A percentile compares a stretch with the other conserved stretches of the same genome.
Evolutionary conservation across 2,888 invertebrate genomes (phyloP).

Genomic region (Nomada ferruginata): DNA sequence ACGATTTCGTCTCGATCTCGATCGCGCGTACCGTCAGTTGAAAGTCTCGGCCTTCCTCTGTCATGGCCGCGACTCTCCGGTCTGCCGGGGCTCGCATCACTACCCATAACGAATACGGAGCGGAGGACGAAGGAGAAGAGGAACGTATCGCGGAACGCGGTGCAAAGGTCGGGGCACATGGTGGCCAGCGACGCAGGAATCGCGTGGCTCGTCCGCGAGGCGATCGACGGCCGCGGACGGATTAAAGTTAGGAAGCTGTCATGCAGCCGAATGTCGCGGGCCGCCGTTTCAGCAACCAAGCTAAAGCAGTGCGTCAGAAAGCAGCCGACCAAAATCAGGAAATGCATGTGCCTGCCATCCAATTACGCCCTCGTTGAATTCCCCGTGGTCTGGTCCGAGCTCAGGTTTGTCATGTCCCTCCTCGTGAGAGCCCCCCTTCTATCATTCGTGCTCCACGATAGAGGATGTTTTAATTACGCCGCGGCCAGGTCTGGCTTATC

Average conservation of each 20-base stretch:
- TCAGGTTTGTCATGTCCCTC: slow-evolving; percentile 80
- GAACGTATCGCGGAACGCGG: slow-evolving; percentile 37
- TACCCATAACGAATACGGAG: slow-evolving; percentile 57
- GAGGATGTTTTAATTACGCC: slow-evolving; percentile 35
- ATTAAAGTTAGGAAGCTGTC: slow-evolving; percentile 69
- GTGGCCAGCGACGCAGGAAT: slow-evolving; percentile 48
- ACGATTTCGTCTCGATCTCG: slow-evolving; percentile 13
- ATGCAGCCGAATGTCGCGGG: slow-evolving; percentile 69
- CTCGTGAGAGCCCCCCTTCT: not conserved
- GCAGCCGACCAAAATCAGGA: slow-evolving; percentile 78
- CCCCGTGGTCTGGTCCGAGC: slow-evolving; percentile 89
- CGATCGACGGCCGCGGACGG: slow-evolving; percentile 64
- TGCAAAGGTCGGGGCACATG: slow-evolving; percentile 50
- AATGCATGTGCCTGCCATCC: slow-evolving; percentile 87
- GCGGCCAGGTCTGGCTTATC: not conserved
- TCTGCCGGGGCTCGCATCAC: slow-evolving; percentile 56
- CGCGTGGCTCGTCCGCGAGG: slow-evolving; percentile 56
- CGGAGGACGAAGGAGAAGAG: slow-evolving; percentile 43
- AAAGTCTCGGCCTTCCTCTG: slow-evolving; percentile 71
- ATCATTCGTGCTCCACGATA: slow-evolving; percentile 1
- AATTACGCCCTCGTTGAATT: slow-evolving; percentile 87
- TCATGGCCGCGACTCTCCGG: slow-evolving; percentile 72
- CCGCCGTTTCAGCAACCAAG: slow-evolving; percentile 60
- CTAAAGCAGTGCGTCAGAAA: slow-evolving; percentile 70
- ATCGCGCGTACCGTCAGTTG: slow-evolving; percentile 45